phyloP scores from a whole-genome alignment of 2,113 vertebrate species.

The Festucalex cinctus region DNA sequence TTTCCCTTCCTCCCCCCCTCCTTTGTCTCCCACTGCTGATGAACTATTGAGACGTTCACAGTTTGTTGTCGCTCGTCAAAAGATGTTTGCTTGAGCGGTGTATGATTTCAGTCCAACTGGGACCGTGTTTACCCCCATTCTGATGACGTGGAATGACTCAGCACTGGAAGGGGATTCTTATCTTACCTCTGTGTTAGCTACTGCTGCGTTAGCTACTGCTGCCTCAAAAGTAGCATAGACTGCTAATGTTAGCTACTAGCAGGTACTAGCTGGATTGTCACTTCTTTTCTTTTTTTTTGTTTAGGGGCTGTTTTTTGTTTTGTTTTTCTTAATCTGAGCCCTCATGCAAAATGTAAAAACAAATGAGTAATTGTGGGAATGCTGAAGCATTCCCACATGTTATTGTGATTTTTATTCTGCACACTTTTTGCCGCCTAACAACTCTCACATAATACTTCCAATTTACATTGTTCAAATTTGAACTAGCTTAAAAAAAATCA shows the following conservation, averaged over 20 bases:
- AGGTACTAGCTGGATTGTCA: background rate
- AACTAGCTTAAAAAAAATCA: no score
- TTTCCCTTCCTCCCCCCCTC: slow-evolving; percentile 38
- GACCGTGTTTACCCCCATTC: slow-evolving; percentile 13
- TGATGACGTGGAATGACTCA: slow-evolving; percentile 44
- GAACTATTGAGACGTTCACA: slow-evolving; percentile 39
- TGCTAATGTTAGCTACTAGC: background rate
- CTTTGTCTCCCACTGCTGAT: slow-evolving; percentile 48
- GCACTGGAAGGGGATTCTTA: slow-evolving; percentile 23
- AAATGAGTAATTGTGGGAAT: no score
- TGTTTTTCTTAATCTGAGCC: background rate
- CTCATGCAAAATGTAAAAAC: background rate
- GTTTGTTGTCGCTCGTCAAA: slow-evolving; percentile 42
- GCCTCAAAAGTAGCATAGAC: slow-evolving; percentile 23
- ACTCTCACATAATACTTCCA: no score
- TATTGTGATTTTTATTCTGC: no score
- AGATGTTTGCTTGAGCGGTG: slow-evolving; percentile 35
- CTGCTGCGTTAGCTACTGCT: slow-evolving; percentile 37
- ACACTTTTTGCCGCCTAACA: no score
- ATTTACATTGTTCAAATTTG: no score
- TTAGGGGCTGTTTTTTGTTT: background rate
- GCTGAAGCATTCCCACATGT: no score
- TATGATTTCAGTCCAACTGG: slow-evolving; percentile 54
- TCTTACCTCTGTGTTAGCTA: slow-evolving; percentile 44
- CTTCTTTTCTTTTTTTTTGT: no score